Percentiles rank a stretch among this genome's conserved stretches.
phyloP scores from a whole-genome alignment of 1,140 invertebrate species.

The Gonatopus flavifemur region DNA sequence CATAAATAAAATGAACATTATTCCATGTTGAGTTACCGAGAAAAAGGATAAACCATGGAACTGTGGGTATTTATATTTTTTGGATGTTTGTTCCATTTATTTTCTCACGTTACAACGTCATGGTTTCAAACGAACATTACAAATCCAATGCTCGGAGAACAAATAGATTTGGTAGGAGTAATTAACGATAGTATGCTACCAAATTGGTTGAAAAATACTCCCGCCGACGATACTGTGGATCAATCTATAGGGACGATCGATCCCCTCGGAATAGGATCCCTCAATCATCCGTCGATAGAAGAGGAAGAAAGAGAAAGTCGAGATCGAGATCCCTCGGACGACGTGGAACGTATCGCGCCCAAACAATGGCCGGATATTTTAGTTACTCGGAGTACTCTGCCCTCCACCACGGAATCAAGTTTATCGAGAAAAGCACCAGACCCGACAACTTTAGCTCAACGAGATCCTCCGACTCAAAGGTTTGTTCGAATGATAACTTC shows the following conservation, averaged over 20 bases:
- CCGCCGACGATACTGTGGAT: slow-evolving; percentile 8
- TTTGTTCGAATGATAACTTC: no score
- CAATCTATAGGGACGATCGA: neutral
- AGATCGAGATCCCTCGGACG: slow-evolving; percentile 33
- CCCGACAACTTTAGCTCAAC: slow-evolving; percentile 34
- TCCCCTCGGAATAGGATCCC: neutral
- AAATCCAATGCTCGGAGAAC: slow-evolving; percentile 35
- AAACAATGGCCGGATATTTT: slow-evolving; percentile 35
- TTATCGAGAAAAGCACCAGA: slow-evolving; percentile 17
- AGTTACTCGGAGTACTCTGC: slow-evolving; percentile 18
- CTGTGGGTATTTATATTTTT: no score
- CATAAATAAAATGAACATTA: no score
- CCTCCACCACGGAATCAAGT: slow-evolving; percentile 23
- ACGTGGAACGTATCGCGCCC: slow-evolving; percentile 42
- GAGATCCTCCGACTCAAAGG: slow-evolving; percentile 40
- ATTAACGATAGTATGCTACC: slow-evolving; percentile 10
- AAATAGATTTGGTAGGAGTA: slow-evolving; percentile 34
- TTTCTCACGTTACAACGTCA: no score
- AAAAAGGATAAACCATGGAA: no score
- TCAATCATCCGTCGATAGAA: slow-evolving; percentile 16
- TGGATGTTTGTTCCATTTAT: no score
- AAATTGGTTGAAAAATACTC: slow-evolving; percentile 22
- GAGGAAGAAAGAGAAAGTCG: no score
- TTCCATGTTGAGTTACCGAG: no score
- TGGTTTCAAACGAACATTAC: slow-evolving; percentile 16